Evolutionary conservation across 2,797 vertebrate species (phyloP).

Genomic region (Phrynocephalus forsythii): DNA sequence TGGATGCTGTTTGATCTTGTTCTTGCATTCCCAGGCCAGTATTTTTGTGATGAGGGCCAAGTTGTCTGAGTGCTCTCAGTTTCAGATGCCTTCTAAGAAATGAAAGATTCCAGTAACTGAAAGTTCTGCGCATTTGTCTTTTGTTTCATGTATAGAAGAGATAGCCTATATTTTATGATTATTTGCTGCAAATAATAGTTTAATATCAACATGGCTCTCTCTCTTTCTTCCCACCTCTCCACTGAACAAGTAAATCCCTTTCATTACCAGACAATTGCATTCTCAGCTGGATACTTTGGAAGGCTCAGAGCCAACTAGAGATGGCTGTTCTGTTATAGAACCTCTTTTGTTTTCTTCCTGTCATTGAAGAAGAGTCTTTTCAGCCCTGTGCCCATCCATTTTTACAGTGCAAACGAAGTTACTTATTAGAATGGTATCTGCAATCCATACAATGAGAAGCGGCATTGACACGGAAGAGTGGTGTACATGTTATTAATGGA

Average conservation of each 20-base stretch:
- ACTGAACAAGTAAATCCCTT: slow-evolving; percentile 13
- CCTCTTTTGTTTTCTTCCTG: neutral
- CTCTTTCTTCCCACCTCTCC: no score
- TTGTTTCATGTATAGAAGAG: neutral
- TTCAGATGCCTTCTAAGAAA: neutral
- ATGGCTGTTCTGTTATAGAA: neutral
- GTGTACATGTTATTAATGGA: neutral
- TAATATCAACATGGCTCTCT: accelerated
- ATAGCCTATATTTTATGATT: neutral
- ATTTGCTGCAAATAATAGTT: slow-evolving; percentile 31
- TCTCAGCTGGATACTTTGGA: slow-evolving; percentile 15
- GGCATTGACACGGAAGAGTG: neutral
- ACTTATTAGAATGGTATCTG: neutral
- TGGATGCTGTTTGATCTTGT: no score
- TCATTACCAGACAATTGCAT: accelerated
- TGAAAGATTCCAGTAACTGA: accelerated
- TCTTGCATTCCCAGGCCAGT: neutral
- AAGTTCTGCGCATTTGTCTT: neutral
- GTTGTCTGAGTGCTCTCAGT: neutral
- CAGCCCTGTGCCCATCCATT: neutral
- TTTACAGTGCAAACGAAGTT: accelerated
- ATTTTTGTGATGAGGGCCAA: neutral
- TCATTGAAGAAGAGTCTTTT: accelerated
- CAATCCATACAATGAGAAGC: neutral
- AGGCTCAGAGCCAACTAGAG: accelerated